Conservation (phyloP, 2,113 vertebrate genomes). For the Aplodontia rufa region DNA sequence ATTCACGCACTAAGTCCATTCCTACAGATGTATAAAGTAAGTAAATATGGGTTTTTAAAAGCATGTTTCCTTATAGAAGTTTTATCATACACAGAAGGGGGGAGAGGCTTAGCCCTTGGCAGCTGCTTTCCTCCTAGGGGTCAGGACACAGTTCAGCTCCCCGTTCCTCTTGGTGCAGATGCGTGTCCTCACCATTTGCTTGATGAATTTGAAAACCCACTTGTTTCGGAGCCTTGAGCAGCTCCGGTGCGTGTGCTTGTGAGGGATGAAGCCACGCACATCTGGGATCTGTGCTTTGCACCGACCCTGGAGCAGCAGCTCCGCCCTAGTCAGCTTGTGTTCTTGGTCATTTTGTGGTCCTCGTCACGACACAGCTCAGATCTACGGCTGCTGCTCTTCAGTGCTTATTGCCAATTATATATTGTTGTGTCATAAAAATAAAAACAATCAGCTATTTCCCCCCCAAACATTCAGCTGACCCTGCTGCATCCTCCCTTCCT, state of each 20-base stretch:
- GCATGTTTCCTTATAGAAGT: not conserved
- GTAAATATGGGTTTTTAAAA: not conserved
- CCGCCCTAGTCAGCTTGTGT: conserved; percentile 82
- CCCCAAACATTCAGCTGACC: not conserved
- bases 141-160: conserved; percentile 88
- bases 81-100: not conserved
- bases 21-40: not conserved
- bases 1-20: not conserved
- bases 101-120: conserved; percentile 85
- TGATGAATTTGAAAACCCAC: conserved; percentile 90
- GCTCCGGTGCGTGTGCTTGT: conserved; percentile 86
- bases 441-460: not conserved
- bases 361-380: conserved; percentile 67
- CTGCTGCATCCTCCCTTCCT: not conserved
- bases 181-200: conserved; percentile 87
- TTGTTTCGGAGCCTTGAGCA: conserved; percentile 90
- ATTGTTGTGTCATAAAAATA: not conserved
- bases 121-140: conserved; percentile 89
- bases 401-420: not conserved
- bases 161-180: conserved; percentile 88
- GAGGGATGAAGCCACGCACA: conserved; percentile 87
- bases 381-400: not conserved
- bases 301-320: conserved; percentile 84
- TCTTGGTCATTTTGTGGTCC: conserved; percentile 86
- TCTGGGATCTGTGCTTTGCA: conserved; percentile 86